Evolutionary conservation across 2,888 invertebrate species (phyloP).

Genomic region (Leucophenga maculata): DNA sequence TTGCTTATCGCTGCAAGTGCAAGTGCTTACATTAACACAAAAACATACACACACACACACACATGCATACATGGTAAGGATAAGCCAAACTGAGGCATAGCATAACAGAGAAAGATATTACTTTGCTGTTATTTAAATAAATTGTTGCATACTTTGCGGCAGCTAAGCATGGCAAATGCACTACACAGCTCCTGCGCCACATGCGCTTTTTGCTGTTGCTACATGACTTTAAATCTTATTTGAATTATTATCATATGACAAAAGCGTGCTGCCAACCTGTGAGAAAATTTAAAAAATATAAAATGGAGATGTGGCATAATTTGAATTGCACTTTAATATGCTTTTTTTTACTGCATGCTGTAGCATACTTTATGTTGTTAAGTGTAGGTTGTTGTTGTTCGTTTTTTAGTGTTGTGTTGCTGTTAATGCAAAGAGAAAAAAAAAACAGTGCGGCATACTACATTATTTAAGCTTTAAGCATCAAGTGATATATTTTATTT

Average conservation of each 20-base stretch:
- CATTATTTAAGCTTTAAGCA: neutral
- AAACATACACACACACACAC: conserved; percentile 26
- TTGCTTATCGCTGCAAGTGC: conserved; percentile 46
- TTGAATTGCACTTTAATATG: conserved; percentile 7
- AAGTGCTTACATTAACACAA: conserved; percentile 45
- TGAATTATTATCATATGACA: conserved; percentile 67
- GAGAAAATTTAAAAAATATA: neutral
- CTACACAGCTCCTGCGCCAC: neutral
- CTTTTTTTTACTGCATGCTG: conserved; percentile 2
- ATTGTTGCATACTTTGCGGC: conserved; percentile 69
- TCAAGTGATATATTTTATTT: neutral
- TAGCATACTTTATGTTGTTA: conserved; percentile 23
- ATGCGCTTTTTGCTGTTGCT: conserved; percentile 14
- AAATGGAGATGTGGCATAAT: conserved; percentile 12
- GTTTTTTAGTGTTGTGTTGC: neutral
- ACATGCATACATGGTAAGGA: conserved; percentile 37
- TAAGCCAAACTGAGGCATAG: conserved; percentile 41
- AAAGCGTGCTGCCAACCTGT: conserved; percentile 8
- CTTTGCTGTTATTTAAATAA: conserved; percentile 51
- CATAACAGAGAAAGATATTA: conserved; percentile 44
- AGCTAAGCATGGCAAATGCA: conserved; percentile 39
- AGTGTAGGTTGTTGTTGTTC: conserved; percentile 8
- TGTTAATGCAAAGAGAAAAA: neutral
- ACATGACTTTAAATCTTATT: conserved; percentile 65
- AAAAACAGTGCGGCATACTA: neutral